Conservation (phyloP, 2,888 invertebrate genomes). For the Machimus rusticus region DNA sequence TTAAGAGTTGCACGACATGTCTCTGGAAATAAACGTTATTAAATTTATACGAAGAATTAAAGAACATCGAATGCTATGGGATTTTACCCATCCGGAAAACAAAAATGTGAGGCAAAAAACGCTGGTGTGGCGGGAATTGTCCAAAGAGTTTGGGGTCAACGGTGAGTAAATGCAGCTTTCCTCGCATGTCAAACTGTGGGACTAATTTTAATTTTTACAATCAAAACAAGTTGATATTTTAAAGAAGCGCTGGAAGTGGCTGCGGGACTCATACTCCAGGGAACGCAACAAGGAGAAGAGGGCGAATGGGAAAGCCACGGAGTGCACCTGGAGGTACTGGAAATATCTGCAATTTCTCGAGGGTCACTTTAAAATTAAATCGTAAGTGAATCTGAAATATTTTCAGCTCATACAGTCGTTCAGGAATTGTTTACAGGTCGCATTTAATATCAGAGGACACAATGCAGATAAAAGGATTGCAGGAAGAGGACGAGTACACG, state of each 20-base stretch:
- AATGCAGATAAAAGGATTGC: not conserved
- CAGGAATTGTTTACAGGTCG: not conserved
- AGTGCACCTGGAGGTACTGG: not conserved
- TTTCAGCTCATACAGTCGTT: not conserved
- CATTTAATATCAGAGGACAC: not conserved
- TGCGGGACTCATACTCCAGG: not conserved
- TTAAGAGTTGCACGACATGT: not conserved
- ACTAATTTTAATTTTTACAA: not conserved
- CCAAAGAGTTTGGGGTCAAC: not conserved
- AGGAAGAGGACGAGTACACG: not conserved
- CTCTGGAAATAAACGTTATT: not conserved
- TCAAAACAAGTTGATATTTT: not conserved
- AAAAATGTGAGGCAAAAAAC: not conserved
- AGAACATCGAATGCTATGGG: not conserved
- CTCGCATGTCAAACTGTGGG: not conserved
- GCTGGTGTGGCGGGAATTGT: not conserved
- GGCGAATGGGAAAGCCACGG: not conserved
- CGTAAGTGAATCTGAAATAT: not conserved
- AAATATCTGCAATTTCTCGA: not conserved
- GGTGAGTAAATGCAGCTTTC: not conserved
- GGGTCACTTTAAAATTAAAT: not conserved
- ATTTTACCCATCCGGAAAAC: not conserved
- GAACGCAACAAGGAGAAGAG: not conserved
- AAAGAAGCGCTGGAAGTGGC: not conserved
- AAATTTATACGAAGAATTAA: not conserved